Evolutionary conservation across 2,888 invertebrate species (phyloP).

Genomic region (Melangyna quadrimaculata): DNA sequence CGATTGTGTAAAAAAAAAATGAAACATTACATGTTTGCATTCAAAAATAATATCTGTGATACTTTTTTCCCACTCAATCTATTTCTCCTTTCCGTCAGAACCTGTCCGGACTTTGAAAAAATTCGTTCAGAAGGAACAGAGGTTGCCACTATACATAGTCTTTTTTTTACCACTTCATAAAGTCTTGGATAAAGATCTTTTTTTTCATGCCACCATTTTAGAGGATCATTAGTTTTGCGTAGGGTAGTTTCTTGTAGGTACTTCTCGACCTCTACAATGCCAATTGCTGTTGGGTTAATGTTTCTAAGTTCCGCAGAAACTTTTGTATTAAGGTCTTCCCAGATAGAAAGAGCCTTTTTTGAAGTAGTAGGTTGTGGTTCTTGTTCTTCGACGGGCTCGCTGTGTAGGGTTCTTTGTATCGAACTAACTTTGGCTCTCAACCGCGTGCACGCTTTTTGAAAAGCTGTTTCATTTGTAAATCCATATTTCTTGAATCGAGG

Average conservation of each 20-base stretch:
- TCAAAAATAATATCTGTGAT: neutral
- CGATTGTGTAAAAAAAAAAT: neutral
- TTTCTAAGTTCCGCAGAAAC: neutral
- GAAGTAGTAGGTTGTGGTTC: neutral
- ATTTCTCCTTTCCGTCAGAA: neutral
- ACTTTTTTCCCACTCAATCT: neutral
- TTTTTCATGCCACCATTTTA: conserved; percentile 13
- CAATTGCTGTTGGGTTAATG: neutral
- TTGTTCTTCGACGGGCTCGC: neutral
- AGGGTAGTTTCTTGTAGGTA: neutral
- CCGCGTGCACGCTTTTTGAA: neutral
- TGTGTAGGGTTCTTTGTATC: neutral
- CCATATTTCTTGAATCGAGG: neutral
- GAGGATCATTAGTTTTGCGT: neutral
- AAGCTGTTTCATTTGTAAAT: neutral
- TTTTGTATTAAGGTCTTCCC: neutral
- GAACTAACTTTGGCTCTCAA: neutral
- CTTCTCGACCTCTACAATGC: neutral
- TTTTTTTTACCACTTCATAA: conserved; percentile 14
- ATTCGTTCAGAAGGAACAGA: conserved; percentile 13
- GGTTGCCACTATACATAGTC: conserved; percentile 1
- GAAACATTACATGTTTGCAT: neutral
- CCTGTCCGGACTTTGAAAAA: too few species aligned
- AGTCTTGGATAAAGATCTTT: neutral
- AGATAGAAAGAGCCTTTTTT: neutral